phyloP scores from a whole-genome alignment of 1,140 invertebrate species.

The Drosophila orena region DNA sequence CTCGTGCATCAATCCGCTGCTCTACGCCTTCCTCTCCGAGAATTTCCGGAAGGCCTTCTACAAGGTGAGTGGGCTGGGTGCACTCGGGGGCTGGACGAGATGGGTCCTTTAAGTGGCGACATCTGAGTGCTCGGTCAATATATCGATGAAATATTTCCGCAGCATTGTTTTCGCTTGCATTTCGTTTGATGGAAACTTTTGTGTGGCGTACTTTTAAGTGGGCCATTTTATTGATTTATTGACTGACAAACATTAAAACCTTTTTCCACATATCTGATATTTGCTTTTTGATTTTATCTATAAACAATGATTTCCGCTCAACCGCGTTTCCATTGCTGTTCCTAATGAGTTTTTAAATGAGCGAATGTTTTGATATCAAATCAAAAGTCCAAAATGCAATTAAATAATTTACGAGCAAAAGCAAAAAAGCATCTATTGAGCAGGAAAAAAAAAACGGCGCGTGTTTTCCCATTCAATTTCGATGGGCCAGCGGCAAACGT shows the following conservation, averaged over 20 bases:
- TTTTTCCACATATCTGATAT: not conserved
- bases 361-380: slow-evolving; percentile 49
- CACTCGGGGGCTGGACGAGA: slow-evolving; percentile 13
- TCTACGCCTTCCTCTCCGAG: slow-evolving; percentile 87
- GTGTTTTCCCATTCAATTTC: slow-evolving; percentile 46
- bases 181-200: slow-evolving; percentile 13
- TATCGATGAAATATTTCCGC: slow-evolving; percentile 36
- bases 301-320: slow-evolving; percentile 27
- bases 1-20: slow-evolving; percentile 96
- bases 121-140: slow-evolving; percentile 63
- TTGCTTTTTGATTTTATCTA: not conserved
- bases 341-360: slow-evolving; percentile 65
- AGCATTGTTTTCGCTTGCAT: slow-evolving; percentile 54
- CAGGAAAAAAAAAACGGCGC: slow-evolving; percentile 26
- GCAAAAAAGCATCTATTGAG: slow-evolving; percentile 1
- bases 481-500: slow-evolving; percentile 19
- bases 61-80: slow-evolving; percentile 68
- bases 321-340: slow-evolving; percentile 30
- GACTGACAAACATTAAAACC: slow-evolving; percentile 29
- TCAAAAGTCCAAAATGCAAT: slow-evolving; percentile 65
- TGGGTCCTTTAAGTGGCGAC: slow-evolving; percentile 25
- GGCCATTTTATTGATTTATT: slow-evolving; percentile 35
- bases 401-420: slow-evolving; percentile 61
- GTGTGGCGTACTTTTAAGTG: slow-evolving; percentile 48
- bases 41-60: slow-evolving; percentile 84